Conservation (phyloP, 2,888 invertebrate genomes). For the Microplitis manilae region DNA sequence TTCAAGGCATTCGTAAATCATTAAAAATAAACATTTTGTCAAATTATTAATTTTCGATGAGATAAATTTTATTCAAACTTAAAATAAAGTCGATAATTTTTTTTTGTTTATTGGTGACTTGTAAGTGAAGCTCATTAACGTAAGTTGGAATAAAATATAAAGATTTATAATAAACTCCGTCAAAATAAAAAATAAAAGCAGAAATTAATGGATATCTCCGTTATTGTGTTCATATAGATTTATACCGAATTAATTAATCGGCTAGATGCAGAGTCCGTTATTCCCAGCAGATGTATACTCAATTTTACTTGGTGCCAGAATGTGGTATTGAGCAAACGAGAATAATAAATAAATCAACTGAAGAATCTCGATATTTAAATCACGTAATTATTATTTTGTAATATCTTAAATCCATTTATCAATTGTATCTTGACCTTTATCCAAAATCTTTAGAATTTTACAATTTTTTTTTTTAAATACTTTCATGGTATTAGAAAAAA, state of each 20-base stretch:
- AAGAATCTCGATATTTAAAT: slow-evolving; percentile 19
- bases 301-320: background rate
- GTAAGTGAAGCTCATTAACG: background rate
- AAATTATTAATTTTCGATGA: background rate
- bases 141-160: background rate
- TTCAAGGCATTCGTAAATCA: background rate
- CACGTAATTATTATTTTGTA: slow-evolving; percentile 53
- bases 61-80: background rate
- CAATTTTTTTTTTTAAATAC: background rate
- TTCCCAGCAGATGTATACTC: slow-evolving; percentile 8
- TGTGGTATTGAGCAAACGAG: slow-evolving; percentile 20
- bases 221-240: slow-evolving; percentile 28
- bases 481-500: background rate
- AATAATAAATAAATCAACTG: slow-evolving; percentile 20
- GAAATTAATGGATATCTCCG: slow-evolving; percentile 36
- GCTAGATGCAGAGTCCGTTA: slow-evolving; percentile 40
- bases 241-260: slow-evolving; percentile 16
- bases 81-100: background rate
- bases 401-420: slow-evolving; percentile 49
- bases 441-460: slow-evolving; percentile 6
- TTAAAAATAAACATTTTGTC: background rate
- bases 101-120: background rate
- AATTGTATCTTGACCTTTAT: slow-evolving; percentile 45
- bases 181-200: slow-evolving; percentile 8
- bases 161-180: background rate